Evolutionary conservation across 1,140 invertebrate genomes (phyloP), one percentile per base, ranked within the genome.

Genomic region (Pseudomyrmex dendroicus): DNA sequence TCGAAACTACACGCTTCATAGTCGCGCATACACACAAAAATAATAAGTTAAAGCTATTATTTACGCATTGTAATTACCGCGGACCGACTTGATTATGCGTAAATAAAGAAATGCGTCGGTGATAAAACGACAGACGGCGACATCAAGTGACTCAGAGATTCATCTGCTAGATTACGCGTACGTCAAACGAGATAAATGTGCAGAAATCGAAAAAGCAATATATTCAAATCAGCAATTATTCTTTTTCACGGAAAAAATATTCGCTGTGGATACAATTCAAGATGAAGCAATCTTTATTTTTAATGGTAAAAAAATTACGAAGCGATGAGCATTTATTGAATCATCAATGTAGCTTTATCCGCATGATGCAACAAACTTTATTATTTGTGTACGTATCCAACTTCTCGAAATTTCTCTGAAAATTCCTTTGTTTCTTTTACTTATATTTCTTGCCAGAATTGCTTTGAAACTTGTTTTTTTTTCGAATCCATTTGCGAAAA

Each of bases 221-320:
- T 57, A 82, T 74, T 80, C 17, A 66, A 56, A 82, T 35, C 25
- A 35, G 35, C 35, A 62, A 15, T 44, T 54, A 57, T 66, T 35
- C 35, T 22, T 57, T 17, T 85, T 57, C 73, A 56, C 9, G 10
- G 70, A 76, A 76, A 12, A 48, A 22, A 66, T 62, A 5, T 2
- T 22, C 22, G 35, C 63, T 57, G 50, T 52, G 64, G 22, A 56
- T 59, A 50, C 67, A 48, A 56, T 44, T 50, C 25, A 35, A 12
- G 59, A 7, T 82, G 74, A 84, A 68, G 61, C 48, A 89, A 88
- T 70, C 25, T 25, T 44, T 84, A 84, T 70, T 74, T 78, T 84
- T 76, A 78, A 77, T 84, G n/a, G 20, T 59, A 61, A 82, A 72
- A 74, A 25, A 67, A 59, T 76, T 52, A 25, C 4, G 2, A 54